Evolutionary conservation across 2,797 vertebrate genomes (phyloP).

Genomic region (Acanthopagrus latus): DNA sequence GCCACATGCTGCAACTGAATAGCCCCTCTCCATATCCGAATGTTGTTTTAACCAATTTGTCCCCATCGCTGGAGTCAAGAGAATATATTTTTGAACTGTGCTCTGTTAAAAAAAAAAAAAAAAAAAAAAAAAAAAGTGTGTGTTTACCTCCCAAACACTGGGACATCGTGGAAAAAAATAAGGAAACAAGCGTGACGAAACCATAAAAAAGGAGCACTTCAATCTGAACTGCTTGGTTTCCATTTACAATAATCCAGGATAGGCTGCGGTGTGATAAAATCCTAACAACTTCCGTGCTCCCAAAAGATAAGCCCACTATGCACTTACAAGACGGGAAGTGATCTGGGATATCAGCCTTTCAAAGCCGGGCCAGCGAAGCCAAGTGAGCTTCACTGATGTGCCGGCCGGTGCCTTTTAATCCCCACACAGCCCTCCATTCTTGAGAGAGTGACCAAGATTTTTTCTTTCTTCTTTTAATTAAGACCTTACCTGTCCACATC

Average conservation of each 20-base stretch:
- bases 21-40: slow-evolving; percentile 60
- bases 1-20: slow-evolving; percentile 74
- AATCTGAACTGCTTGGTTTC: slow-evolving; percentile 76
- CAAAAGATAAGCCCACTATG: slow-evolving; percentile 81
- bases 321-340: slow-evolving; percentile 80
- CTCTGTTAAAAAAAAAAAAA: slow-evolving; percentile 4
- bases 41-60: slow-evolving; percentile 65
- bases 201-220: slow-evolving; percentile 67
- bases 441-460: slow-evolving; percentile 51
- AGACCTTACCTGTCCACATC: slow-evolving; percentile 80
- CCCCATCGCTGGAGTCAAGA: slow-evolving; percentile 37
- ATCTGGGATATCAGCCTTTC: slow-evolving; percentile 85
- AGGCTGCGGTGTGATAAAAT: slow-evolving; percentile 79
- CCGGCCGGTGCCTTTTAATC: slow-evolving; percentile 73
- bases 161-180: slow-evolving; percentile 17
- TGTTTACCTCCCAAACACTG: background rate
- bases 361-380: slow-evolving; percentile 78
- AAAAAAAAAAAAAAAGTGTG: background rate
- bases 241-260: slow-evolving; percentile 81
- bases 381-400: slow-evolving; percentile 80
- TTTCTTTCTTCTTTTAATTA: slow-evolving; percentile 69
- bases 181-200: slow-evolving; percentile 52
- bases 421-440: slow-evolving; percentile 67
- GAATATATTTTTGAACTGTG: slow-evolving; percentile 14
- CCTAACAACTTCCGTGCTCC: slow-evolving; percentile 83